Evolutionary conservation across 2,113 vertebrate genomes (phyloP), one percentile per base, ranked within the genome.

Genomic region (Hiodon tergisus): DNA sequence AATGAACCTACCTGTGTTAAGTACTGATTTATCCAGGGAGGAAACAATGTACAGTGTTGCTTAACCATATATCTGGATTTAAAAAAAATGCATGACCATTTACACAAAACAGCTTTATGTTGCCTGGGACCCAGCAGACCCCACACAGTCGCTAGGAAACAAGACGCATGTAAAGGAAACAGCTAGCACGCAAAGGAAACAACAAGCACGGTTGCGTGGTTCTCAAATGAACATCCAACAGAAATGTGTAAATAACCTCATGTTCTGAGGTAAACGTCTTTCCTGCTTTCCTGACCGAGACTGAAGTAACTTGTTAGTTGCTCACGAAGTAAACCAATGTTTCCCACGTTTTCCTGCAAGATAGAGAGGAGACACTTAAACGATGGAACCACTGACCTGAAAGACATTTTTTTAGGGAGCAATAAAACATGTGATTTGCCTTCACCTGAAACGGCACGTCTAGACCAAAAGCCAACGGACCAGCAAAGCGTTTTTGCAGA

Each of bases 241-340:
- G 66, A 81, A 76, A 67, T 57, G 63, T 85, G 82, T 86, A 87
- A 87, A 88, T 85, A 84, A 82, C 53, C 8, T 76, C 31, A 73
- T 73, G 74, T 75, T 80, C 59, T 78, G 83, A 67, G 70, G 75
- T 84, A 82, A 85, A 86, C 81, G 82, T 81, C 84, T 54, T 47
- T 59, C 53, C 31, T 31, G 31, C 31, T 31, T 31, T 31, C 31
- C 31, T 31, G 31, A 31, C 31, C 31, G 31, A 31, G 31, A 31
- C 31, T 31, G 31, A 31, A 31, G 31, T 31, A 1, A 31, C 31
- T 31, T 31, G 31, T 31, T 31, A 31, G 31, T 31, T 31, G 31
- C 31, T 31, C 31, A 31, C 31, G 2, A 31, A 31, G 31, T 31
- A 31, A 31, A 31, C 31, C 31, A 31, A 31, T 31, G 31, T 75